Evolutionary conservation across 2,888 invertebrate genomes (phyloP).

Genomic region (Macropis europaea): DNA sequence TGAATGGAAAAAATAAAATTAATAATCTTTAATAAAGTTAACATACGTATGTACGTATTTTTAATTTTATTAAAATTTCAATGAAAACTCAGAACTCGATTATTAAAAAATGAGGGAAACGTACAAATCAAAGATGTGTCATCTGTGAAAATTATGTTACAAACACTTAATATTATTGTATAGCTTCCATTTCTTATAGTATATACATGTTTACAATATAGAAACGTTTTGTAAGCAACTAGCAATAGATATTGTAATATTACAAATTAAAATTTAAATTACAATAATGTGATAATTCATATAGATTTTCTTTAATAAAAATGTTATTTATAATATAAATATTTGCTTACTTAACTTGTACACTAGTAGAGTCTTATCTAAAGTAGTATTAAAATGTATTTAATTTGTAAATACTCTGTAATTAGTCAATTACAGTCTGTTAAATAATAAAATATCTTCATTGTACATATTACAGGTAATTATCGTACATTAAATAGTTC

Average conservation of each 20-base stretch:
- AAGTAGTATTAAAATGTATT: slow-evolving; percentile 35
- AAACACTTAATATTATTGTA: slow-evolving; percentile 22
- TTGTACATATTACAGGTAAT: slow-evolving; percentile 44
- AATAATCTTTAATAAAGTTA: too few species aligned
- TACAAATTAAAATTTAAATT: slow-evolving; percentile 29
- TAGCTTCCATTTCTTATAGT: slow-evolving; percentile 24
- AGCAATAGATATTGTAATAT: slow-evolving; percentile 18
- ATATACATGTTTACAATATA: slow-evolving; percentile 36
- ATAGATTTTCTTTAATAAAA: slow-evolving; percentile 45
- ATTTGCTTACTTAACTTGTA: slow-evolving; percentile 36
- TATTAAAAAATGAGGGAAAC: background rate
- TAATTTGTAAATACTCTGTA: slow-evolving; percentile 34
- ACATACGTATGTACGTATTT: too few species aligned
- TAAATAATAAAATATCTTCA: slow-evolving; percentile 42
- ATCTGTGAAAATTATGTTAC: slow-evolving; percentile 12
- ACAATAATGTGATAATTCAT: slow-evolving; percentile 35
- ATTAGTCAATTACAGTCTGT: slow-evolving; percentile 35
- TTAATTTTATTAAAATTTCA: background rate
- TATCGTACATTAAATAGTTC: slow-evolving; percentile 37
- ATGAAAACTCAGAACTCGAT: background rate
- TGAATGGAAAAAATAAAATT: too few species aligned
- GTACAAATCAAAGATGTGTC: slow-evolving; percentile 4
- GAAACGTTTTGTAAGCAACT: slow-evolving; percentile 21
- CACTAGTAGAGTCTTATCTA: slow-evolving; percentile 30
- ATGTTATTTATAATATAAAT: slow-evolving; percentile 37